Evolutionary conservation across 2,797 vertebrate genomes (phyloP), one percentile per base, ranked within the genome.

Genomic region (Pogoniulus pusillus): DNA sequence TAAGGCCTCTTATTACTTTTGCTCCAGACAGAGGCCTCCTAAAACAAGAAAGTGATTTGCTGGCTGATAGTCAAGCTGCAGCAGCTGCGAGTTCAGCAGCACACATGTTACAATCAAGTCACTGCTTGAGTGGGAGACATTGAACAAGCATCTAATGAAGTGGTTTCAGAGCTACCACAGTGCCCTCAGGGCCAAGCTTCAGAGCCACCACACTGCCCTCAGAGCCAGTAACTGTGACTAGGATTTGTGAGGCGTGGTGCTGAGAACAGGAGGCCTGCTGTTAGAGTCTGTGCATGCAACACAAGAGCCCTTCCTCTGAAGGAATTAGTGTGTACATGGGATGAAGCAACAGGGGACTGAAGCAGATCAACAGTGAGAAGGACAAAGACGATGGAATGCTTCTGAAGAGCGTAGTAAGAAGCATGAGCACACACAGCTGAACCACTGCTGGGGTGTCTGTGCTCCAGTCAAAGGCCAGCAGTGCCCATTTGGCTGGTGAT

Each of bases 301-400:
- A 91, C 74, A 59, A 77, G 49, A 64, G 80, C 47, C 76, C 37
- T 75, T 64, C 35, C 27, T 71, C 76, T 74, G 55, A 68, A 78
- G 41, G 47, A 69, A 75, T 55, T 49, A 39, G 70, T 80, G 83
- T 70, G 51, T 66, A 93, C n/a, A 74, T 14, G 49, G 45, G 49
- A 90, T 55, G 47, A 79, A 58, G 18, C 64, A 92, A 90, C 78
- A 85, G 66, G 74, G 57, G 62, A 84, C 75, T 87, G 64, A 94
- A 93, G 85, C 87, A 93, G 77, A 85, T 80, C 60, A 91, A 65
- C 64, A 87, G 78, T 47, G 54, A 47, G 60, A 89, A 70, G 92
- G 62, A 96, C 81, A 94, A 68, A 91, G 93, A 93, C 86, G 87
- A 93, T 79, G 65, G 51, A 88, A 88, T 73, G 72, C n/a, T 35